A percentile compares a stretch with the other conserved stretches of the same genome.
These are phyloP conservation scores for Myocastor coypus DNA, from an alignment of 2,113 vertebrate species.

Conservation along the genomic window DNA sequence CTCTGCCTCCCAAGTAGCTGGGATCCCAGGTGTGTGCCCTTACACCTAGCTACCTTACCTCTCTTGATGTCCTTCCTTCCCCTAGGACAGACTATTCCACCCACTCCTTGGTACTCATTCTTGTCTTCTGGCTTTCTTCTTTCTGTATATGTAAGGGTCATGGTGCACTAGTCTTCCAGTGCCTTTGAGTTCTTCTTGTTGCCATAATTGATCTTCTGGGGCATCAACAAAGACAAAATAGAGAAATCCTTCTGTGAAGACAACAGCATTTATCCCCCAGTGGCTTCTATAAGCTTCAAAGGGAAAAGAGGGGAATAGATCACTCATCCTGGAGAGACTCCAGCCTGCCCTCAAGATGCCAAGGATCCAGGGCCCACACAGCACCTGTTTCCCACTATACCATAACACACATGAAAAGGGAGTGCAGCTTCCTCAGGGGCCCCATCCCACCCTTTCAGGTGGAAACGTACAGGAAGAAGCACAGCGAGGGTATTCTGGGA, in stretches of 20 bases:
- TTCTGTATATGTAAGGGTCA: conserved; percentile 10
- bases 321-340: not conserved
- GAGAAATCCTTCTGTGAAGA: not conserved
- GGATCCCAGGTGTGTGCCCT: not conserved
- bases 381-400: no score
- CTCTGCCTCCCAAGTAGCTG: not conserved
- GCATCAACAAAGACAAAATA: not conserved
- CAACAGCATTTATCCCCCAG: not conserved
- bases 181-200: not conserved
- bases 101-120: conserved; percentile 3
- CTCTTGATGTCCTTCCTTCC: no score
- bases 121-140: conserved; percentile 18
- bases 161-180: not conserved
- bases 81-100: not conserved
- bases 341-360: not conserved
- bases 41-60: not conserved
- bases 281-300: not conserved
- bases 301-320: not conserved
- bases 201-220: not conserved
- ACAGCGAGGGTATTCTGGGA: not conserved
- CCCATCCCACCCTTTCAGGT: not conserved
- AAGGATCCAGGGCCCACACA: no score
- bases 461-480: not conserved
- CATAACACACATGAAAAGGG: not conserved
- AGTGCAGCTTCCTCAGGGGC: not conserved